These are phyloP conservation scores for Stegostoma tigrinum DNA, from an alignment of 2,113 vertebrate genomes.

Conservation along the genomic window DNA sequence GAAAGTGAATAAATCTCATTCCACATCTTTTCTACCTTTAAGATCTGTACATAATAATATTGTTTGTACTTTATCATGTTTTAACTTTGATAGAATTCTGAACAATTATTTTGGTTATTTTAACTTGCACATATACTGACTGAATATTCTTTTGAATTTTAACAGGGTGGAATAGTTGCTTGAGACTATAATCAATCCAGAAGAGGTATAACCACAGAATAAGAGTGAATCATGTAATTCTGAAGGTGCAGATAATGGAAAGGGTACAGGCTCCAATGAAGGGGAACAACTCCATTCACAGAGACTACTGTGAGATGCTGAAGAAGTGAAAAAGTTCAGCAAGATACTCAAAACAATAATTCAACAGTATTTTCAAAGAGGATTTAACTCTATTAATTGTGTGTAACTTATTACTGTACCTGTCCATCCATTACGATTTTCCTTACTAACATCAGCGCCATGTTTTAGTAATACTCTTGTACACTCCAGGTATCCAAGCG, in stretches of 20 bases:
- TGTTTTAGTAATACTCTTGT: conserved; percentile 79
- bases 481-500: conserved; percentile 82
- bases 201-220: neutral
- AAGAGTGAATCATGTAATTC: neutral
- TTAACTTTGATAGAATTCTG: neutral
- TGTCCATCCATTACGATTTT: conserved; percentile 93
- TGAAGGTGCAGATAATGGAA: neutral
- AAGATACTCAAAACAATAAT: neutral
- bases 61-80: neutral
- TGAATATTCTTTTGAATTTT: neutral
- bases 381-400: too few species aligned
- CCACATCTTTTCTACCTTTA: neutral
- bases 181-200: neutral
- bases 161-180: neutral
- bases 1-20: neutral
- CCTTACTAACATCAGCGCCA: conserved; percentile 83
- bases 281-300: neutral
- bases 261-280: neutral
- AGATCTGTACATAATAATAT: neutral
- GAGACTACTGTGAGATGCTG: neutral
- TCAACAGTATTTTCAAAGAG: neutral
- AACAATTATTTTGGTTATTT: neutral
- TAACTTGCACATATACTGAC: neutral
- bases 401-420: conserved; percentile 54
- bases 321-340: neutral